phyloP scores from a whole-genome alignment of 1,140 invertebrate genomes.

The Popillia japonica region DNA sequence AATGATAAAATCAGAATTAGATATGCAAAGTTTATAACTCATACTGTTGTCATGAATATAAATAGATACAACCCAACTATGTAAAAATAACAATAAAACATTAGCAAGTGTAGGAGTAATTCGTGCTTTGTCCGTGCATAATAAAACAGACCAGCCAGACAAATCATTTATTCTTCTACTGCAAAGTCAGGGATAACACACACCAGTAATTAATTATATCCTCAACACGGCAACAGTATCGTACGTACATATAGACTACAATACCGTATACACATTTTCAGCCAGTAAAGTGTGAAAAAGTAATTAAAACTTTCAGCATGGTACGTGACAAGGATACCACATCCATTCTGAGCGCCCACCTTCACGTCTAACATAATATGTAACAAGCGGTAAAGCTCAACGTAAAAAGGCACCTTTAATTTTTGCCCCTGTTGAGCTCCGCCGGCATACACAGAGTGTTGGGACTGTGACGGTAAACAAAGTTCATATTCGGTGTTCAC shows the following conservation, averaged over 20 bases:
- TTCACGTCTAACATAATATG: slow-evolving; percentile 9
- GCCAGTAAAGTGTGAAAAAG: slow-evolving; percentile 25
- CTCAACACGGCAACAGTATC: slow-evolving; percentile 5
- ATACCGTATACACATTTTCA: slow-evolving; percentile 4
- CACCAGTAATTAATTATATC: slow-evolving; percentile 29
- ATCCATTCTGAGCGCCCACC: background rate
- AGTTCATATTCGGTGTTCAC: too few species aligned
- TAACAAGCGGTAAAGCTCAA: background rate
- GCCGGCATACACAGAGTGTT: background rate
- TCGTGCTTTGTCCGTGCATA: background rate
- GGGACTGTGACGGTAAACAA: background rate
- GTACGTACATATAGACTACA: background rate
- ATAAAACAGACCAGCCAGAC: slow-evolving; percentile 6
- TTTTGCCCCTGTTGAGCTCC: background rate
- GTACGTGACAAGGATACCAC: slow-evolving; percentile 9
- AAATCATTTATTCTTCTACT: slow-evolving; percentile 13
- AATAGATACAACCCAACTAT: too few species aligned
- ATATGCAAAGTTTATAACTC: too few species aligned
- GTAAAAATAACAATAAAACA: background rate
- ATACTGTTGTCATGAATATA: too few species aligned
- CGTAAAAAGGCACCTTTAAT: background rate
- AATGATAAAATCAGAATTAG: too few species aligned
- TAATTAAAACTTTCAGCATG: slow-evolving; percentile 26
- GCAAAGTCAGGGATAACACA: background rate
- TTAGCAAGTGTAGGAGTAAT: background rate